Evolutionary conservation across 23 tunicate species (phyloP).

Genomic region (Clavelina lepadiformis): DNA sequence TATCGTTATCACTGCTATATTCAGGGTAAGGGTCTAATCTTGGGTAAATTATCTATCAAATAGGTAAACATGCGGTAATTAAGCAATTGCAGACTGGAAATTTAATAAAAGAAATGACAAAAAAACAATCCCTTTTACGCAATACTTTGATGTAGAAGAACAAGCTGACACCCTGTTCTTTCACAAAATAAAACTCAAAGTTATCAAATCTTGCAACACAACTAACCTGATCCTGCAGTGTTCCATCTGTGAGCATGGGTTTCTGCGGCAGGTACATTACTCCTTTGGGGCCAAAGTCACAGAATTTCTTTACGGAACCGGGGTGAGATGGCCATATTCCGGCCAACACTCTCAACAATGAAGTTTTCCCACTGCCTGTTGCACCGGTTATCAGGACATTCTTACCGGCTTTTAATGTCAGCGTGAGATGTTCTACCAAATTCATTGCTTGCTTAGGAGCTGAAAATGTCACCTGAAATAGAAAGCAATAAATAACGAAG

Average conservation of each 20-base stretch:
- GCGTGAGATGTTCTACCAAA: slow-evolving; percentile 21
- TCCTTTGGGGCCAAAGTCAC: slow-evolving; percentile 54
- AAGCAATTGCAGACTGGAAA: not conserved
- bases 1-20: slow-evolving; percentile 13
- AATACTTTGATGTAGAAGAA: too few relatives aligned
- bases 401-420: slow-evolving; percentile 32
- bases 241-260: slow-evolving; percentile 68
- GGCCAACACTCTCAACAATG: slow-evolving; percentile 65
- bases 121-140: too few relatives aligned
- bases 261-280: slow-evolving; percentile 85
- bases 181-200: not conserved
- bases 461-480: slow-evolving; percentile 41
- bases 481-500: too few relatives aligned
- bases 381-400: slow-evolving; percentile 67
- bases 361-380: slow-evolving; percentile 84
- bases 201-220: not conserved
- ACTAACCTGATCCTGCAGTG: slow-evolving; percentile 60
- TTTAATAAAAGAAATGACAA: too few relatives aligned
- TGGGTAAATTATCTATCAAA: slow-evolving; percentile 38
- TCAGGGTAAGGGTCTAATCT: slow-evolving; percentile 16
- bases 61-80: not conserved
- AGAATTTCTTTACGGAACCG: slow-evolving; percentile 36
- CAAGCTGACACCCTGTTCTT: too few relatives aligned
- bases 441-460: slow-evolving; percentile 27
- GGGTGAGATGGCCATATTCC: slow-evolving; percentile 36